Evolutionary conservation across 2,113 vertebrate species (phyloP), one percentile per base, ranked within the genome.

Genomic region (Columba janthina): DNA sequence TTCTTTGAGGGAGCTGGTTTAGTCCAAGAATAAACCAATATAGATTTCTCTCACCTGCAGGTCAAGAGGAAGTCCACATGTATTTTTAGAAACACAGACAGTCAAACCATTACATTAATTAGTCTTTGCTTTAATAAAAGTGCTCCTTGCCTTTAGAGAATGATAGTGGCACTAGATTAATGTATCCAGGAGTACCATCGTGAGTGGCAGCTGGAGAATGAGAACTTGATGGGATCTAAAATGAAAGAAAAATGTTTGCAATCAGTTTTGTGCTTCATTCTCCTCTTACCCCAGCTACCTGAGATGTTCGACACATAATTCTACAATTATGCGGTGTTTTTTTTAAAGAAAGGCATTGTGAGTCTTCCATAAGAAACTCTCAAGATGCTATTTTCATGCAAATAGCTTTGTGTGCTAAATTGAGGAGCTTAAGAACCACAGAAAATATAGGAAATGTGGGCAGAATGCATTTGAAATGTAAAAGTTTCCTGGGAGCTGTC

Each of bases 231-330:
- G 94, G 61, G 66, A 69, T 66, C 57, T 87, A 69, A 95, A 94
- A 89, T 93, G 93, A 87, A 92, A 93, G 80, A 84, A 97, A 95
- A 96, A 92, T 96, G 70, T 97, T 96, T 96, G 95, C 84, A 96
- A 94, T 95, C 96, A 93, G 70, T 82, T 93, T 90, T 79, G 73
- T 87, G 61, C 70, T 96, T 72, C 44, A 0, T 72, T 94, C 94
- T 90, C 57, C 61, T 90, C 40, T 91, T 90, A 90, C 50, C 40
- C 53, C 13, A 40, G 57, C 83, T 94, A 95, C 79, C 90, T 93
- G 85, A 94, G 73, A 93, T 51, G 62, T 82, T 94, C 90, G 69
- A 87, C 86, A 95, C n/a, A 57, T 40, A 90, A 94, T 96, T 92
- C 90, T 64, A 81, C 94, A 90, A 94, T 96, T 94, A 92, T 62